Evolutionary conservation across 1,140 invertebrate species (phyloP), one percentile per base, ranked within the genome.

Genomic region (Zaprionus vittiger): DNA sequence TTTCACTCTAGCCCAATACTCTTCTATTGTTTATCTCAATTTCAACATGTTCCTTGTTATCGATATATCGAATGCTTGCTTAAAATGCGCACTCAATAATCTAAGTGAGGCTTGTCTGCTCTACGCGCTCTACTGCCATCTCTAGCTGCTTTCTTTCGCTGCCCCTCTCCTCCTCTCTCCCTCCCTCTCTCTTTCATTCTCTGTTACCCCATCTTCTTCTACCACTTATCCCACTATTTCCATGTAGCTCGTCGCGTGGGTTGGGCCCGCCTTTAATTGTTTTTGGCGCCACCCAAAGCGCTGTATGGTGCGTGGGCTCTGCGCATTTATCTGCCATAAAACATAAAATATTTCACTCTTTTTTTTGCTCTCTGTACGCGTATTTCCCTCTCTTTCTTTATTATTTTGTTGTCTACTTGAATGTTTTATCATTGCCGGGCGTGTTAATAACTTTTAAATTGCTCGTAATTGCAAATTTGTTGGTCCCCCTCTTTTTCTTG

Each of bases 371-470:
- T 31, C 37, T 59, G 41, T 26, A 15, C 44, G 1, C 11, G 49
- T 31, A 28, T 71, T 71, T 34, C 49, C 56, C 24, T 65, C n/a
- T 52, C 47, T 52, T n/a, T 49, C 47, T 52, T 24, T 52, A 47
- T 47, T 47, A 47, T 47, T 24, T 52, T 24, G 47, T 20, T 52
- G 20, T 52, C 47, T 66, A 77, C 52, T 77, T 80, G 73, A 55
- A 55, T 68, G 65, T 67, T 80, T 73, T 65, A 73, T 81, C 71
- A 80, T 66, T 71, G 69, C 34, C 38, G 72, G 76, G 81, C 70
- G 80, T 66, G 75, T 80, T 89, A 84, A 89, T 85, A 90, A 90
- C 81, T 79, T 76, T 84, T 84, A 81, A 89, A 89, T 90, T 79
- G 84, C 81, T 72, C 69, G 56, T 85, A 90, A 89, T 90, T 90